phyloP scores from a whole-genome alignment of 2,113 vertebrate species.

The Myotis lucifugus region DNA sequence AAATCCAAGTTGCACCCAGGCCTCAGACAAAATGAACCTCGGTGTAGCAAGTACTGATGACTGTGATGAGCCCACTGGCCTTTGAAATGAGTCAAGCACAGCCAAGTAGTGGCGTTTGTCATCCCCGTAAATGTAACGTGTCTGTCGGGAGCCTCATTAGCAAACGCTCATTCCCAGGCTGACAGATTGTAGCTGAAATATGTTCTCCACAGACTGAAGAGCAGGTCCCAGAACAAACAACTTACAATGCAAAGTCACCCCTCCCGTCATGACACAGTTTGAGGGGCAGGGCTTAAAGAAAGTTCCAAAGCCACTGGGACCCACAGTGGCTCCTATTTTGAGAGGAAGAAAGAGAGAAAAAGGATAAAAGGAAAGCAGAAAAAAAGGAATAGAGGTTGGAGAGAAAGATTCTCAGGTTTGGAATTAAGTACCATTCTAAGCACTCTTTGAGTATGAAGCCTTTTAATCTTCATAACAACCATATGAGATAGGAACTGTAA shows the following conservation, averaged over 20 bases:
- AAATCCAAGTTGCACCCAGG: slow-evolving; percentile 8
- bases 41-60: background rate
- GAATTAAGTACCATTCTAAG: background rate
- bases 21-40: slow-evolving; percentile 17
- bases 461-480: background rate
- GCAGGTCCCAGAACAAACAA: slow-evolving; percentile 28
- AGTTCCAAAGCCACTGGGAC: background rate
- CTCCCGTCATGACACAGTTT: background rate
- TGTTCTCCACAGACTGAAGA: slow-evolving; percentile 27
- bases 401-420: background rate
- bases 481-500: background rate
- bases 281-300: background rate
- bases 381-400: background rate
- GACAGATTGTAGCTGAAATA: slow-evolving; percentile 59
- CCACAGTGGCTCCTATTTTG: background rate
- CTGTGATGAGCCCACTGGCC: slow-evolving; percentile 43
- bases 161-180: slow-evolving; percentile 49
- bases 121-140: slow-evolving; percentile 64
- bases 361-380: background rate
- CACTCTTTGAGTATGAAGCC: background rate
- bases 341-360: background rate
- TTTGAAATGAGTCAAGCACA: slow-evolving; percentile 53
- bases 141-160: slow-evolving; percentile 56
- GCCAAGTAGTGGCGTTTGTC: slow-evolving; percentile 54
- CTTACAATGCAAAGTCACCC: slow-evolving; percentile 29